phyloP scores from a whole-genome alignment of 2,888 invertebrate species.

The Dioctria rufipes region DNA sequence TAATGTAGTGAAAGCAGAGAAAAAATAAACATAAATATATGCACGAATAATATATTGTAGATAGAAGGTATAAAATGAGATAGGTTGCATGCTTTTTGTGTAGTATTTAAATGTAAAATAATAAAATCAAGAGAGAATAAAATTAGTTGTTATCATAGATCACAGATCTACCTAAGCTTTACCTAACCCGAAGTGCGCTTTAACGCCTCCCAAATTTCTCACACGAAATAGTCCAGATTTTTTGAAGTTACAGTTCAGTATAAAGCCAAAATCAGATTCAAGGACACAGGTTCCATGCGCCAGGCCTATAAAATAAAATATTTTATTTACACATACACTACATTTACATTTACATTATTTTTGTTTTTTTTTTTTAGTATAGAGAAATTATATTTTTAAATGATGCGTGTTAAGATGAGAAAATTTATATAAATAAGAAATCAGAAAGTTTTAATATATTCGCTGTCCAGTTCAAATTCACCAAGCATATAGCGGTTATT shows the following conservation, averaged over 20 bases:
- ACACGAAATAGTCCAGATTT: constrained; percentile 92
- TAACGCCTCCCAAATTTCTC: constrained; percentile 90
- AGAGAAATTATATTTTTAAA: constrained; percentile 3
- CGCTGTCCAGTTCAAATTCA: too few relatives aligned
- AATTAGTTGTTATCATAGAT: constrained; percentile 26
- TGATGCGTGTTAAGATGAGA: too few relatives aligned
- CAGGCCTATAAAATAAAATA: constrained; percentile 73
- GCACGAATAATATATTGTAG: background rate
- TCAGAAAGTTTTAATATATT: background rate
- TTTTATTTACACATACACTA: constrained; percentile 35
- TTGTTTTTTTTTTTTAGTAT: constrained; percentile 9
- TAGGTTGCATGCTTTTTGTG: background rate
- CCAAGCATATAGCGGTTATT: too few relatives aligned
- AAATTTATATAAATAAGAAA: constrained; percentile 26
- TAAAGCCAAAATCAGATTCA: constrained; percentile 91
- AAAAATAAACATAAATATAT: background rate
- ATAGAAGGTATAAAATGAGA: background rate
- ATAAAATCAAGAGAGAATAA: constrained; percentile 46
- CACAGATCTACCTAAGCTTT: constrained; percentile 70
- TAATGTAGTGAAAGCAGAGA: background rate
- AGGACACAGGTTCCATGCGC: constrained; percentile 86
- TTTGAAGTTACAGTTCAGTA: constrained; percentile 93
- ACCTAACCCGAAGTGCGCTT: constrained; percentile 93
- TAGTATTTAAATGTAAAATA: background rate
- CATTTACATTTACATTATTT: background rate